A percentile compares a stretch with the other conserved stretches of the same genome.
Conservation (phyloP, 2,888 invertebrate genomes). For the Athripsodes cinereus region DNA sequence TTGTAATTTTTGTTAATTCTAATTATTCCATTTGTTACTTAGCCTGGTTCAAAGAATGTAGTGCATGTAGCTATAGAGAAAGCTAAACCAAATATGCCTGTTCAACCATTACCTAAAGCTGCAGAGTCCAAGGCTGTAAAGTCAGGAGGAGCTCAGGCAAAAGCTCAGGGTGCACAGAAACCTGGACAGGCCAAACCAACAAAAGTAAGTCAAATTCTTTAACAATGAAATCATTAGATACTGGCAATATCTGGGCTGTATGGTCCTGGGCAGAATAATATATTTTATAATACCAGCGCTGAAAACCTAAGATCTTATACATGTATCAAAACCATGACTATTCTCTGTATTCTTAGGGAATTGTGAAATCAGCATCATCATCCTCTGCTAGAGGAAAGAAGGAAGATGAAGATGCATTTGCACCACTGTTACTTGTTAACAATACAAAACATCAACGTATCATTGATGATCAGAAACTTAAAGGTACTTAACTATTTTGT, state of each 20-base stretch:
- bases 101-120: constrained; percentile 67
- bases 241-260: too few species aligned
- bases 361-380: constrained; percentile 40
- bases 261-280: too few species aligned
- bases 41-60: constrained; percentile 69
- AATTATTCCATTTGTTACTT: constrained; percentile 4
- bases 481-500: constrained; percentile 39
- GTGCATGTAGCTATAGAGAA: constrained; percentile 80
- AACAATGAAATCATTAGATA: too few species aligned
- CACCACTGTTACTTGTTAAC: constrained; percentile 73
- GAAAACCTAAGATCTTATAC: too few species aligned
- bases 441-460: constrained; percentile 88
- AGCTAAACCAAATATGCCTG: constrained; percentile 74
- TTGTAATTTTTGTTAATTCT: not conserved
- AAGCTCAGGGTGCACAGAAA: constrained; percentile 49
- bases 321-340: too few species aligned
- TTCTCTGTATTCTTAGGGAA: constrained; percentile 32
- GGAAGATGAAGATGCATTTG: constrained; percentile 79
- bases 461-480: constrained; percentile 90
- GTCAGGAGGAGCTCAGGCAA: constrained; percentile 48
- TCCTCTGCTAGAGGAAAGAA: constrained; percentile 51
- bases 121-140: constrained; percentile 56
- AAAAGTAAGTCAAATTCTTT: too few species aligned
- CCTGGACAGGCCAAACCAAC: constrained; percentile 25
- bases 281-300: too few species aligned